Percentiles rank a stretch among this genome's conserved stretches.
Conservation (phyloP, 2,797 vertebrate genomes). For the Melanotaenia pygmaea region DNA sequence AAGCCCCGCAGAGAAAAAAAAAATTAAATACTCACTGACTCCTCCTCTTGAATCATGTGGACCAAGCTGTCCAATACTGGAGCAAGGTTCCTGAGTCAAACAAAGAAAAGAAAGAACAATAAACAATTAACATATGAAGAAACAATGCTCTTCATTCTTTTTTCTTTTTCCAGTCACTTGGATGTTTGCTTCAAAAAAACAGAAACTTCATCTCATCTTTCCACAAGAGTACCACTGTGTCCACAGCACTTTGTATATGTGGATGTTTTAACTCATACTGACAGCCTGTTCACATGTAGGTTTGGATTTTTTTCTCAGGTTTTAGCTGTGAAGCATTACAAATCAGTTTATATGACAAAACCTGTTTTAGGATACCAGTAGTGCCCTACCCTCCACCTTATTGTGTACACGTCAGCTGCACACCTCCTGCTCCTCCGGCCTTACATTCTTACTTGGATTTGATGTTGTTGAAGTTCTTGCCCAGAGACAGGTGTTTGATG, state of each 20-base stretch:
- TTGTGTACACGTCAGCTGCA: background rate
- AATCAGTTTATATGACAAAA: background rate
- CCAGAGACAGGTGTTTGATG: conserved; percentile 93
- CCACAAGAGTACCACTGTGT: background rate
- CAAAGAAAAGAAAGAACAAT: background rate
- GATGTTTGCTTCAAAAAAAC: too few relatives aligned
- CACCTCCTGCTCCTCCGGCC: background rate
- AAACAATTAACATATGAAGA: background rate
- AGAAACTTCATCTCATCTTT: too few relatives aligned
- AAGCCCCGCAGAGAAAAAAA: conserved; percentile 7
- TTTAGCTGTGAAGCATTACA: too few relatives aligned
- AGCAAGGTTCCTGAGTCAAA: conserved; percentile 88
- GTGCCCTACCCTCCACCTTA: too few relatives aligned
- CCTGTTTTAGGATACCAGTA: background rate
- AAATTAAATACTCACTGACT: conserved; percentile 89
- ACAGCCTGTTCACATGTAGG: background rate
- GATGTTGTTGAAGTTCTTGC: conserved; percentile 99
- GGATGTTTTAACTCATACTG: background rate
- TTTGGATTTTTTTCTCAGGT: background rate
- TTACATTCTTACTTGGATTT: conserved; percentile 90
- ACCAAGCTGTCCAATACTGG: conserved; percentile 96
- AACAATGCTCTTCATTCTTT: background rate
- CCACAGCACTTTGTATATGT: background rate
- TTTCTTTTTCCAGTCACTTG: too few relatives aligned
- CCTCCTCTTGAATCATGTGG: conserved; percentile 98